Percentiles rank a stretch among this genome's conserved stretches.
These are phyloP conservation scores for Agonum fuliginosum DNA, from an alignment of 2,888 invertebrate species.

Conservation along the genomic window DNA sequence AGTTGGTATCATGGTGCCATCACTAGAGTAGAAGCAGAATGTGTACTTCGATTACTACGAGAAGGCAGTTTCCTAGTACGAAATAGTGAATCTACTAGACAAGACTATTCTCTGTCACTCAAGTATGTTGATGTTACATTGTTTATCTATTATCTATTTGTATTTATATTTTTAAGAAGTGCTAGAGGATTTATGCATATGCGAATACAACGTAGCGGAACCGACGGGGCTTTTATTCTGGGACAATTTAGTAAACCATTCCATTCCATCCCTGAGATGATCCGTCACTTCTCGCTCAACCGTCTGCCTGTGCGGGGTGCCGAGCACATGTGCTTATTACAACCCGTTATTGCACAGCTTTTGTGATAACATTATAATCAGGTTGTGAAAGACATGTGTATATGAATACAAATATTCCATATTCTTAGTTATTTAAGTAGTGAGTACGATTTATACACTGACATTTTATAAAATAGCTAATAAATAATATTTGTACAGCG, in stretches of 20 bases:
- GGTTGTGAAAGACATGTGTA: conserved; percentile 52
- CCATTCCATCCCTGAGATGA: conserved; percentile 94
- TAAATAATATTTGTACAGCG: conserved; percentile 56
- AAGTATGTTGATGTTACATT: conserved; percentile 81
- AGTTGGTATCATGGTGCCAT: conserved; percentile 98
- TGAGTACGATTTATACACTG: conserved; percentile 55
- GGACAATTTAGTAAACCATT: conserved; percentile 96
- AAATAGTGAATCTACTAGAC: conserved; percentile 94
- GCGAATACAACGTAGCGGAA: conserved; percentile 88
- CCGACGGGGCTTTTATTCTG: conserved; percentile 88
- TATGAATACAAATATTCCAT: conserved; percentile 35
- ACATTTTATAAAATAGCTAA: conserved; percentile 56
- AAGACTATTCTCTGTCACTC: conserved; percentile 94
- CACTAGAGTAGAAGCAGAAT: conserved; percentile 93
- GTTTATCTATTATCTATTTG: background rate
- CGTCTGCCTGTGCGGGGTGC: conserved; percentile 95
- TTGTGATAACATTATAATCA: conserved; percentile 72
- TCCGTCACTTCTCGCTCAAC: conserved; percentile 94
- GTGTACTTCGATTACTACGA: conserved; percentile 85
- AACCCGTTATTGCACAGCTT: conserved; percentile 92
- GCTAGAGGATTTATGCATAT: conserved; percentile 98
- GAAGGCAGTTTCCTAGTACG: conserved; percentile 97
- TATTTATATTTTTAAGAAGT: conserved; percentile 75
- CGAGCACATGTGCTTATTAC: conserved; percentile 95
- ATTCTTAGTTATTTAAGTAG: conserved; percentile 38